A percentile compares a stretch with the other conserved stretches of the same genome.
phyloP scores from a whole-genome alignment of 2,797 vertebrate genomes.

The Gallinago solitaria region DNA sequence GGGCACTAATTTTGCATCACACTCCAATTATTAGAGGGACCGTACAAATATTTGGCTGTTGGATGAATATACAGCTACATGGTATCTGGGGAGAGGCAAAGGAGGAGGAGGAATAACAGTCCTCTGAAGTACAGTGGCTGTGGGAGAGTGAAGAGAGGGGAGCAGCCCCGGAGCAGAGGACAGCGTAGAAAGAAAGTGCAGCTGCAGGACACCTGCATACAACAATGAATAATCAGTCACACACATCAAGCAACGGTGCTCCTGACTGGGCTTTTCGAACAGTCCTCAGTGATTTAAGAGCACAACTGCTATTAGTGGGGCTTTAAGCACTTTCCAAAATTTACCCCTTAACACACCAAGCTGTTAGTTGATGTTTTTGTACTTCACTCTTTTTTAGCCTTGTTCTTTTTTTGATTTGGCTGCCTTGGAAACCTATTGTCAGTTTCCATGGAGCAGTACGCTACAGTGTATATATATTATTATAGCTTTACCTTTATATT shows the following conservation, averaged over 20 bases:
- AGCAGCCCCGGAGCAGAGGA: not conserved
- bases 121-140: not conserved
- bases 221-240: slow-evolving; percentile 20
- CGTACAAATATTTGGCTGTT: not conserved
- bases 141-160: not conserved
- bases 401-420: slow-evolving; percentile 16
- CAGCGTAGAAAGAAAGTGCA: not conserved
- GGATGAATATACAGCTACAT: not conserved
- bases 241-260: not conserved
- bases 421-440: slow-evolving; percentile 58
- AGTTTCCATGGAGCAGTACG: slow-evolving; percentile 51
- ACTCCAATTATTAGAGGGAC: not conserved
- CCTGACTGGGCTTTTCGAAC: not conserved
- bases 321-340: slow-evolving; percentile 8
- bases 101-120: not conserved
- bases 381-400: not conserved
- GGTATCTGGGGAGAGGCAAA: not conserved
- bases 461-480: not conserved
- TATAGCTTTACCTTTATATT: not conserved
- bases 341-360: not conserved
- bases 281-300: slow-evolving; percentile 3
- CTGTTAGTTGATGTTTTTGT: not conserved
- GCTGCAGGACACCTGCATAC: not conserved
- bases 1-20: not conserved
- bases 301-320: not conserved